Percentiles rank a stretch among this genome's conserved stretches.
phyloP scores from a whole-genome alignment of 2,888 invertebrate species.

The Quadroppia sp. region DNA sequence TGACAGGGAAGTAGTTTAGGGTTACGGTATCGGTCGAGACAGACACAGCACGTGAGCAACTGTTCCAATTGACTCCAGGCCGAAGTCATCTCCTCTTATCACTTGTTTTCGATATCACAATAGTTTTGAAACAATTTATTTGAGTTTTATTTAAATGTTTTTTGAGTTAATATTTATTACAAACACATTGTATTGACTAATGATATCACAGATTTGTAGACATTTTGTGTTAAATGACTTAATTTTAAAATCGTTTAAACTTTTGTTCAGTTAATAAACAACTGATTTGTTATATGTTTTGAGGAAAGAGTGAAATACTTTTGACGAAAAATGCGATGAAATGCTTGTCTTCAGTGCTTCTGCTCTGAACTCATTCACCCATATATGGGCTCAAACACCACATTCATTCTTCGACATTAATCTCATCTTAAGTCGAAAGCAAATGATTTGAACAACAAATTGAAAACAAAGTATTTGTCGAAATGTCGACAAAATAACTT shows the following conservation, averaged over 20 bases:
- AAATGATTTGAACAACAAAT: neutral
- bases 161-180: neutral
- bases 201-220: constrained; percentile 10
- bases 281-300: neutral
- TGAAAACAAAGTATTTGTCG: neutral
- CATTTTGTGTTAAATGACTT: constrained; percentile 10
- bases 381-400: constrained; percentile 15
- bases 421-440: neutral
- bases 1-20: constrained; percentile 99
- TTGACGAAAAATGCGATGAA: constrained; percentile 26
- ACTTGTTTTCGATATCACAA: constrained; percentile 26
- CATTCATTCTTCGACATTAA: neutral
- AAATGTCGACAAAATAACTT: neutral
- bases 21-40: constrained; percentile 91
- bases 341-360: neutral
- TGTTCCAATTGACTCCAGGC: constrained; percentile 64
- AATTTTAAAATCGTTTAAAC: neutral
- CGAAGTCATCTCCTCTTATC: constrained; percentile 44
- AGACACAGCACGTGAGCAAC: constrained; percentile 95
- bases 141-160: neutral
- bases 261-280: neutral
- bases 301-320: neutral
- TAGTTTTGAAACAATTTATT: neutral
- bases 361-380: constrained; percentile 4
- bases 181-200: neutral